These are phyloP conservation scores for Cybosia mesomella DNA, from an alignment of 2,888 invertebrate genomes.

Conservation along the genomic window DNA sequence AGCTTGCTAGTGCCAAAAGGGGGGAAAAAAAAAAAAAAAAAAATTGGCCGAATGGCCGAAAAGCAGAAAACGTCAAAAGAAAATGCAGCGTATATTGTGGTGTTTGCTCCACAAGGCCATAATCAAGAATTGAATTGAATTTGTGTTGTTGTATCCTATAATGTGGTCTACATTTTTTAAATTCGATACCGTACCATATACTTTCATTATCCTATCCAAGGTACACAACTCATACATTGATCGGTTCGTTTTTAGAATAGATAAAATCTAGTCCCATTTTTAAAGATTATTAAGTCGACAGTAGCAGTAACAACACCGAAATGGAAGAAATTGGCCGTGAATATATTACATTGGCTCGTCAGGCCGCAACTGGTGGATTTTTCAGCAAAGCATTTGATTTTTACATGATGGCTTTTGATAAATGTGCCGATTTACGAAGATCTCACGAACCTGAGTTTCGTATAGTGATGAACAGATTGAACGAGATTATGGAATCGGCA, in stretches of 20 bases:
- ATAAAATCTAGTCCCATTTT: not conserved
- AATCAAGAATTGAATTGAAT: no score
- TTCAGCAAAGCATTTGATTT: slow-evolving; percentile 70
- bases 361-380: slow-evolving; percentile 55
- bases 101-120: no score
- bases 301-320: not conserved
- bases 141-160: not conserved
- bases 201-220: no score
- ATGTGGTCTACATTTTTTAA: not conserved
- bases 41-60: no score
- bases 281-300: not conserved
- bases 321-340: slow-evolving; percentile 60
- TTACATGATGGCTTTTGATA: slow-evolving; percentile 68
- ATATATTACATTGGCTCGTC: slow-evolving; percentile 62
- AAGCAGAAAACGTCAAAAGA: no score
- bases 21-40: no score
- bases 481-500: slow-evolving; percentile 54
- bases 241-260: not conserved
- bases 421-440: slow-evolving; percentile 54
- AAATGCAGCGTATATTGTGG: not conserved
- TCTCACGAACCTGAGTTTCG: slow-evolving; percentile 68
- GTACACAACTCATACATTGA: not conserved
- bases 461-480: slow-evolving; percentile 57
- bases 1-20: no score
- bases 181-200: not conserved